Conservation (phyloP, 2,888 invertebrate genomes). For the Resseliella maxima region DNA sequence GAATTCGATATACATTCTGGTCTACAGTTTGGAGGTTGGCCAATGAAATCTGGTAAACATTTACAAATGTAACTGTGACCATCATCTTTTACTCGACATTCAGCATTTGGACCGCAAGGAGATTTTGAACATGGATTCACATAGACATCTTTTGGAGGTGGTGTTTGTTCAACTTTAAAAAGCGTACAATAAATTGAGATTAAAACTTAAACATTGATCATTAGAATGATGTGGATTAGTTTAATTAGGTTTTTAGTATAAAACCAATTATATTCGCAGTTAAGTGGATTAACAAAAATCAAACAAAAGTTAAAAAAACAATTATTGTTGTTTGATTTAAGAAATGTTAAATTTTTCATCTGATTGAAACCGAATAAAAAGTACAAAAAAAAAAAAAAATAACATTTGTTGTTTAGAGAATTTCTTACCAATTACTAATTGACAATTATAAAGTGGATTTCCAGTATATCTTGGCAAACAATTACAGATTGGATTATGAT, state of each 20-base stretch:
- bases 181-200: conserved; percentile 56
- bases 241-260: too few species aligned
- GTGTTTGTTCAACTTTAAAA: conserved; percentile 58
- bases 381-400: too few species aligned
- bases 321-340: too few species aligned
- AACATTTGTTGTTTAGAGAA: too few species aligned
- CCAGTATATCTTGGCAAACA: conserved; percentile 84
- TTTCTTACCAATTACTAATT: conserved; percentile 67
- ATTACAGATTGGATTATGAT: conserved; percentile 85
- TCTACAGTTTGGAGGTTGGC: conserved; percentile 76
- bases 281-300: too few species aligned
- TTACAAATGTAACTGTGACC: conserved; percentile 83
- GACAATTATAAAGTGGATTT: conserved; percentile 76
- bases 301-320: too few species aligned
- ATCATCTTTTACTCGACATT: conserved; percentile 79
- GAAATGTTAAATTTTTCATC: too few species aligned
- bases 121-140: conserved; percentile 69
- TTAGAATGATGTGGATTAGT: conserved; percentile 60
- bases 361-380: too few species aligned
- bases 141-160: conserved; percentile 60
- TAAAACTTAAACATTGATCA: conserved; percentile 61
- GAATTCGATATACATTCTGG: conserved; percentile 81
- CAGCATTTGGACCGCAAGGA: conserved; percentile 73
- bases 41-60: conserved; percentile 77
- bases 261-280: too few species aligned